Evolutionary conservation across 2,113 vertebrate genomes (phyloP), one percentile per base, ranked within the genome.

Genomic region (Pavo muticus): DNA sequence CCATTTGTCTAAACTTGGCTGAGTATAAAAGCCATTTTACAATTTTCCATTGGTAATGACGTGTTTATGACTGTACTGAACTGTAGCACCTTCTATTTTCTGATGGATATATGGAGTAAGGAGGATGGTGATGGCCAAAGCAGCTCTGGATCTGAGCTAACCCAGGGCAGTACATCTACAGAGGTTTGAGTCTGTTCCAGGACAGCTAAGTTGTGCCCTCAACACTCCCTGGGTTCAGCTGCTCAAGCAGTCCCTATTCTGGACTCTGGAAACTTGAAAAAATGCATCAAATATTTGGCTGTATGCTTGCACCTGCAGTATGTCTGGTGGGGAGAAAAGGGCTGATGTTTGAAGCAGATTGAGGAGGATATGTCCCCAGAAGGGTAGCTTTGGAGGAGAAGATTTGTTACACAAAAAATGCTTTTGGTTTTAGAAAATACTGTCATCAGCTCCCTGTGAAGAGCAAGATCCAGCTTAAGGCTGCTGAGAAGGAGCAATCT

Each of bases 1-100:
- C 88, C 81, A 94, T 96, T 98, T 94, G 81, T 96, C 94, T 97
- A 68, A 90, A 97, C 97, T 96, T 97, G 94, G 90, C 93, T 95
- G 91, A 42, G 56, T 75, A 11, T 96, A 95, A 97, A 97, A 96
- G 96, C 95, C 96, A 77, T 77, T 94, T 88, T 87, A 95, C 24
- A 74, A 82, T 93, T 97, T 96, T 96, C 95, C 96, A 93, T 90
- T 87, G 91, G 94, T 95, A 97, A 95, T 96, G 94, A 96, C 39
- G 86, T 97, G 96, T 96, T 96, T 96, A 95, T 95, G 91, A 85
- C 61, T 60, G 56, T 39, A 69, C n/a, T 19, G 6, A 90, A 92
- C 90, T 73, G 57, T 64, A 93, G 54, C 92, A 95, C 88, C 80
- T 77, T 95, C 80, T 87, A 32, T 77, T 82, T 94, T 94, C 89